A percentile compares a stretch with the other conserved stretches of the same genome.
These are phyloP conservation scores for Ploceus nigricollis DNA, from an alignment of 2,113 vertebrate species.

Conservation along the genomic window DNA sequence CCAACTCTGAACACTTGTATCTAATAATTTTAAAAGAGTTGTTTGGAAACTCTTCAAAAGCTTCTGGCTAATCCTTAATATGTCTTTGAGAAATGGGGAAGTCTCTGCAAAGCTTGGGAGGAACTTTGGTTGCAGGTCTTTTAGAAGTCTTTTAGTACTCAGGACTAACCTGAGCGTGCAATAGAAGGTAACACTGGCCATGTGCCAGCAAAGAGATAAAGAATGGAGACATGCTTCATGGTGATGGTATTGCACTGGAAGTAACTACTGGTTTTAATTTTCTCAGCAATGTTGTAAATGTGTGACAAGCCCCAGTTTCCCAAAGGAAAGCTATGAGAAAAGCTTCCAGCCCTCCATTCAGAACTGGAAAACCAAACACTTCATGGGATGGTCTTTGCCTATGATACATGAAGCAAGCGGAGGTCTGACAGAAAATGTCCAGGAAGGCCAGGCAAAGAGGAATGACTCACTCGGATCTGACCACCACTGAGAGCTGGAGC, in stretches of 20 bases:
- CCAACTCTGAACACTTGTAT: background rate
- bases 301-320: rapidly evolving
- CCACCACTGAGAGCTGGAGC: background rate
- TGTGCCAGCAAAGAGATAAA: background rate
- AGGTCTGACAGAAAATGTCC: background rate
- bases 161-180: background rate
- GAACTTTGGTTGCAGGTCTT: background rate
- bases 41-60: background rate
- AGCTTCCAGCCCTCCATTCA: background rate
- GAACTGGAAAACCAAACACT: background rate
- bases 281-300: background rate
- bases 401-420: rapidly evolving
- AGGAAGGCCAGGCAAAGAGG: background rate
- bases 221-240: background rate
- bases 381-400: background rate
- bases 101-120: background rate
- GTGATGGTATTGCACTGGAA: background rate
- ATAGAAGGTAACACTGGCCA: background rate
- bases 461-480: rapidly evolving
- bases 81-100: background rate
- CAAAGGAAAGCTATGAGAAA: background rate
- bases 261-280: background rate
- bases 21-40: background rate
- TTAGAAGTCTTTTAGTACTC: background rate
- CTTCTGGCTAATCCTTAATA: background rate